phyloP scores from a whole-genome alignment of 2,888 invertebrate species.

The Zygothrica quintamaculata region DNA sequence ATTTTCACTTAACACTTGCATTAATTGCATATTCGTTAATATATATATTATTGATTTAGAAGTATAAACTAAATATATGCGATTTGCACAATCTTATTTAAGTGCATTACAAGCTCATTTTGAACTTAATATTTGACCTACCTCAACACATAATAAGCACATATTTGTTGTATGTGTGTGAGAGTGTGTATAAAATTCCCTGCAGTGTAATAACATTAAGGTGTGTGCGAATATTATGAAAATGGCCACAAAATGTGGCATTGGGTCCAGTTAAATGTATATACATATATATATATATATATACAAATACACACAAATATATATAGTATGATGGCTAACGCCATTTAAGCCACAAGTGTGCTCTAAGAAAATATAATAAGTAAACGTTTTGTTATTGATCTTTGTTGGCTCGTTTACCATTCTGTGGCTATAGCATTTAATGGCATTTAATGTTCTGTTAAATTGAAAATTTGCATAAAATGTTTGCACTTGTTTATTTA shows the following conservation, averaged over 20 bases:
- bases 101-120: constrained; percentile 52
- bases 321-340: constrained; percentile 38
- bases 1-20: too few species aligned
- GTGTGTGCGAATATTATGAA: constrained; percentile 70
- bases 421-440: constrained; percentile 40
- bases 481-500: constrained; percentile 74
- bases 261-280: constrained; percentile 2
- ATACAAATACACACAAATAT: background rate
- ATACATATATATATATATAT: background rate
- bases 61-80: too few species aligned
- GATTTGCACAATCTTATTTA: too few species aligned
- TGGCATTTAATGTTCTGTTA: constrained; percentile 75
- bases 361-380: constrained; percentile 30
- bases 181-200: too few species aligned
- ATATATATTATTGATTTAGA: too few species aligned
- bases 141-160: constrained; percentile 33
- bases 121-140: constrained; percentile 56
- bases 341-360: constrained; percentile 68
- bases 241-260: constrained; percentile 63
- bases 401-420: constrained; percentile 19
- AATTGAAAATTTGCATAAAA: constrained; percentile 79
- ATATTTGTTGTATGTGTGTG: constrained; percentile 2
- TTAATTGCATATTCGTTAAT: too few species aligned
- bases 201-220: constrained; percentile 63
- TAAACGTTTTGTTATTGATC: constrained; percentile 51